A percentile compares a stretch with the other conserved stretches of the same genome.
phyloP scores from a whole-genome alignment of 2,888 invertebrate genomes.

The Netelia virgata region DNA sequence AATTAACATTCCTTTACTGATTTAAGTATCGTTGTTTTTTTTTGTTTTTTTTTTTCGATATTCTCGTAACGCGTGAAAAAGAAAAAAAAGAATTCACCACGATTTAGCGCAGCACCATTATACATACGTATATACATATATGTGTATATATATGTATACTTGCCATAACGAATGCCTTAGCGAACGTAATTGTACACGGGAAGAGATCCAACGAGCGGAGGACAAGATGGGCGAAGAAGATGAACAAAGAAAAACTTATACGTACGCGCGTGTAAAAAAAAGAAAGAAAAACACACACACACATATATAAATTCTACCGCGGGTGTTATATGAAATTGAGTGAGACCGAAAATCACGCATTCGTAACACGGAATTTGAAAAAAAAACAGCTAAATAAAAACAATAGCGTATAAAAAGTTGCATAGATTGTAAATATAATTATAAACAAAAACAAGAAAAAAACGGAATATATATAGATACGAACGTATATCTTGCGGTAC shows the following conservation, averaged over 20 bases:
- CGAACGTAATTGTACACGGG: conserved; percentile 77
- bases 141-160: conserved; percentile 77
- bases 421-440: conserved; percentile 67
- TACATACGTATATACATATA: conserved; percentile 72
- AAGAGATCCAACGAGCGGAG: conserved; percentile 69
- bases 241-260: conserved; percentile 55
- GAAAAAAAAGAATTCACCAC: conserved; percentile 73
- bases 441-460: conserved; percentile 41
- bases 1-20: not conserved
- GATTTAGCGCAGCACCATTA: conserved; percentile 78
- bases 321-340: conserved; percentile 50
- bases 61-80: conserved; percentile 70
- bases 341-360: conserved; percentile 55
- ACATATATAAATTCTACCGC: conserved; percentile 50
- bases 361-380: conserved; percentile 56
- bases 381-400: conserved; percentile 22
- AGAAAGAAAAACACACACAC: conserved; percentile 28
- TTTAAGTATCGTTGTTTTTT: not conserved
- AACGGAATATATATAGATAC: conserved; percentile 47
- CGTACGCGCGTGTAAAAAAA: conserved; percentile 32
- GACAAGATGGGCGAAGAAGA: conserved; percentile 62
- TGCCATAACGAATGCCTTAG: conserved; percentile 84
- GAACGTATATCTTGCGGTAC: conserved; percentile 44
- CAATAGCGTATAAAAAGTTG: conserved; percentile 56
- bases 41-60: conserved; percentile 56